Base-by-base conservation (phyloP, 2,113 vertebrate genomes). In the Micronisus gabar region DNA sequence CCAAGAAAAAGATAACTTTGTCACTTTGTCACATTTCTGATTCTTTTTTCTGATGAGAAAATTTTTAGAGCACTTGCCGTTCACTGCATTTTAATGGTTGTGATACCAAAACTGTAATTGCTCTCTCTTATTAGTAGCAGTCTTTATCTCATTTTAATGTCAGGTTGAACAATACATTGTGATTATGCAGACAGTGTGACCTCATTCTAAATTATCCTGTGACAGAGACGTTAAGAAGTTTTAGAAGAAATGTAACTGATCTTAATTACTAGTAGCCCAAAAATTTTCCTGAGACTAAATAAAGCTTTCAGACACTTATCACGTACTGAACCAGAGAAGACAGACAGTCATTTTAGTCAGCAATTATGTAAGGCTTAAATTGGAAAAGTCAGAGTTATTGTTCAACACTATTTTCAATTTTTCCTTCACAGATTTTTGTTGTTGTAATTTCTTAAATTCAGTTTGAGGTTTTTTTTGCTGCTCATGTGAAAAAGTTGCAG, bases 1-100 rank as follows among this genome's bases (percentile, higher is more conserved):
- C 97, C 87, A 91, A 83, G 87, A 78, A 88, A 94, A 67, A 71
- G 81, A 75, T 74, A 83, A 50, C 18, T 70, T 67, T 97, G 94
- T 95, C 90, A 66, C 70, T 92, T 78, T 92, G 92, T 93, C 95
- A 84, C 40, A 65, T 74, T 45, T 92, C 17, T 4, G 38, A 91
- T 70, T 93, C 81, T 95, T 79, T 62, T 70, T 55, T 62, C 88
- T 92, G 59, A 86, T 73, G 50, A 90, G 94, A 95, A 18, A 26
- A 30, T 76, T 72, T 89, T 52, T 25, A 68, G 88, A 90, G 90
- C 94, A 71, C 66, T 92, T 91, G 96, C 87, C 36, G 43, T 52
- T 94, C 80, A 48, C 12, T 70, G 88, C 34, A 79, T 70, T 88
- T 91, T 36, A 88, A 75, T 66, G 88, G 75, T 67, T 90, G 67